These are phyloP conservation scores for Drepana falcataria DNA, from an alignment of 2,888 invertebrate species.

Conservation along the genomic window DNA sequence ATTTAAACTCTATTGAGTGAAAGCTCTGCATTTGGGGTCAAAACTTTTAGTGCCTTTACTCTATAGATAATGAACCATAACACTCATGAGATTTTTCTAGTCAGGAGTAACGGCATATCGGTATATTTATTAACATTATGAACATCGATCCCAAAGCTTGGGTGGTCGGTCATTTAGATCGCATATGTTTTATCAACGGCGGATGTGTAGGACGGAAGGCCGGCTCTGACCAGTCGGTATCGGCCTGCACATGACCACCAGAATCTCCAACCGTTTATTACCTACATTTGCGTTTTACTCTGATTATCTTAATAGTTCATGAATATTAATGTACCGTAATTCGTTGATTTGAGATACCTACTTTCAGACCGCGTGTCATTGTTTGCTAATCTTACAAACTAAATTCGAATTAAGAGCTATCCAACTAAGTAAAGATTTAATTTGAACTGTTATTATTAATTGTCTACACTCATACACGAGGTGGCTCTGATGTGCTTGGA, in stretches of 20 bases:
- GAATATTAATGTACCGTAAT: not conserved
- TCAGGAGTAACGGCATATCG: too few species aligned
- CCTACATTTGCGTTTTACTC: not conserved
- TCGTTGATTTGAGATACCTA: too few species aligned
- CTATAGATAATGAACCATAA: too few species aligned
- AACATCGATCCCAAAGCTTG: slow-evolving; percentile 11
- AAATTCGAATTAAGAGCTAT: too few species aligned
- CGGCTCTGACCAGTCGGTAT: slow-evolving; percentile 27
- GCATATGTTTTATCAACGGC: slow-evolving; percentile 56
- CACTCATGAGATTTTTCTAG: too few species aligned
- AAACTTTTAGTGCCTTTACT: not conserved
- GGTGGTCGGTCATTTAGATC: slow-evolving; percentile 31
- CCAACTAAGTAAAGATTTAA: too few species aligned
- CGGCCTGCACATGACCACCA: slow-evolving; percentile 17
- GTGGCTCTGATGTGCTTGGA: too few species aligned
- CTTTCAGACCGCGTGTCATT: too few species aligned
- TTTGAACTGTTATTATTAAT: not conserved
- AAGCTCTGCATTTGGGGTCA: not conserved
- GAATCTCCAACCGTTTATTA: not conserved
- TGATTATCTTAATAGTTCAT: not conserved
- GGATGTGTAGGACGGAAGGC: slow-evolving; percentile 68
- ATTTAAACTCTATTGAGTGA: not conserved
- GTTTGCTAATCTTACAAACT: too few species aligned
- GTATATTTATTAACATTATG: slow-evolving; percentile 5
- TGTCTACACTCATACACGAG: not conserved